Evolutionary conservation across 2,797 vertebrate genomes (phyloP).

Genomic region (Alosa sapidissima): DNA sequence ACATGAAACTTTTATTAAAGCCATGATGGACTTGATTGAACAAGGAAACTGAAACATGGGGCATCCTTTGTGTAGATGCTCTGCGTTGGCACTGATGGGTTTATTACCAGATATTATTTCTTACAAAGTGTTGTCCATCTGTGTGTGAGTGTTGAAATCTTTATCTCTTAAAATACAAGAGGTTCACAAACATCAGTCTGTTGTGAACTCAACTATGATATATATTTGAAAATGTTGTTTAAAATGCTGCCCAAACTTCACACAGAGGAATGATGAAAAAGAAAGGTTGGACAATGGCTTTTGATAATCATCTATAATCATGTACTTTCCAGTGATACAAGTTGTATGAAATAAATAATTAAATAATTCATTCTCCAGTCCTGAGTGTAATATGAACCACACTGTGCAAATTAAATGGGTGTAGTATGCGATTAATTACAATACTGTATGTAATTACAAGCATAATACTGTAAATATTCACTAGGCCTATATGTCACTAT

Average conservation of each 20-base stretch:
- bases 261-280: not conserved
- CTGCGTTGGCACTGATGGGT: not conserved
- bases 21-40: not conserved
- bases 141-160: not conserved
- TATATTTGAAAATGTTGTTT: not conserved
- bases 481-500: not conserved
- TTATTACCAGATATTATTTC: not conserved
- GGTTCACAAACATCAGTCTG: not conserved
- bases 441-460: not conserved
- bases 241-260: not conserved
- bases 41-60: not conserved
- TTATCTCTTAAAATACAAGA: conserved; percentile 25
- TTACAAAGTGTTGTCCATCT: not conserved
- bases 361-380: not conserved
- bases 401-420: not conserved
- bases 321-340: not conserved
- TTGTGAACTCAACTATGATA: not conserved
- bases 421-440: not conserved
- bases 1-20: not conserved
- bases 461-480: not conserved
- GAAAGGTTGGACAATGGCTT: not conserved
- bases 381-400: not conserved
- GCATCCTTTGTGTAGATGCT: not conserved
- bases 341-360: not conserved
- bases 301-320: not conserved